Base-by-base conservation (phyloP, 1,140 invertebrate species). In the Latrodectus geometricus region DNA sequence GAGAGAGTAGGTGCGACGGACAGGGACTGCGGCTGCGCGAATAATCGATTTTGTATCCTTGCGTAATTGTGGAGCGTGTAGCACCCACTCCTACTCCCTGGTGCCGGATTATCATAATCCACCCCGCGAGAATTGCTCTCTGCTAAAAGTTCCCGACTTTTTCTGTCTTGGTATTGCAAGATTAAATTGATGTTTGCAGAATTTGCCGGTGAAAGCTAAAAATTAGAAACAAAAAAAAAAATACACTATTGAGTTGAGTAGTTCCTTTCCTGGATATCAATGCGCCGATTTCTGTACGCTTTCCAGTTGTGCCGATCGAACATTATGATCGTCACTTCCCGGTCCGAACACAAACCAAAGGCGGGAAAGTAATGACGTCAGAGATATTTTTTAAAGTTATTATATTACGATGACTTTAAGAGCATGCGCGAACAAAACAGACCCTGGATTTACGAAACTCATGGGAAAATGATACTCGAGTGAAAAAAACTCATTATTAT, bases 1-100 rank as follows among this genome's bases (percentile, higher is more conserved):
- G 80, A 83, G 80, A 74, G 80, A 83, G 80, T 83, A 83, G 80
- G 80, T 83, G 80, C 80, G 80, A 70, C 56, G 72, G 72, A 52
- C 15, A 5, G 9, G 11, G 8, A 83, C 23, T 5, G 80, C 80
- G 80, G 15, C n/a, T 50, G 80, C 80, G 80, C 72, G 52, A n/a
- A 52, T n/a, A 50, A 83, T 83, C 80, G 80, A 83, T 83, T 83
- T 83, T 83, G 72, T 83, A 83, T 83, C 80, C 68, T 83, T 83
- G 80, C 80, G 80, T 83, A 83, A 83, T 83, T 83, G 73, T 83
- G 80, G 56, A 83, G 80, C 80, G 72, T 68, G 80, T 74, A 74
- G 72, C 17, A 61, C 70, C 70, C 66, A 11, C 68, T 69, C 9
- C 68, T 69, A 69, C 17, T 61, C 54, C 54, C 54, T 61, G 72